These are phyloP conservation scores for Stichopus chloronotus DNA, from an alignment of 35 echinoderm and acorn worm species.

Conservation along the genomic window DNA sequence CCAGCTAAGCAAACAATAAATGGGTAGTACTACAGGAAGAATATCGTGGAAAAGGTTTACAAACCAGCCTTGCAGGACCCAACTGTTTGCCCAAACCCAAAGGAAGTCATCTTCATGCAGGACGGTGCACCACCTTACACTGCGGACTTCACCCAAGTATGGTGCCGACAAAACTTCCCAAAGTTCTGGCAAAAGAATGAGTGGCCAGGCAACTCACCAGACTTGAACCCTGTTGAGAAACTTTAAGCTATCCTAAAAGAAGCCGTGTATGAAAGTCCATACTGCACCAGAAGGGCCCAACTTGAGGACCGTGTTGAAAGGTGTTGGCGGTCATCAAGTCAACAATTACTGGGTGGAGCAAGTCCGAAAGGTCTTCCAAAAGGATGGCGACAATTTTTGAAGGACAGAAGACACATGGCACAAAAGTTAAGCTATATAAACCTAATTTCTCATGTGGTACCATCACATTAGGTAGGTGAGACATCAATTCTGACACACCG, in stretches of 20 bases:
- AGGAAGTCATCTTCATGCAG: conserved; percentile 14
- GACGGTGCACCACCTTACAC: conserved; percentile 13
- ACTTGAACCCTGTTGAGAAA: conserved; percentile 31
- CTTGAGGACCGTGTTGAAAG: conserved; percentile 33
- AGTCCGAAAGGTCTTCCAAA: conserved; percentile 37
- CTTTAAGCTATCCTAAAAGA: conserved; percentile 32
- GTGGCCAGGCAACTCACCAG: conserved; percentile 44
- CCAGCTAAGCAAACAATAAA: neutral
- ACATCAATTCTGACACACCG: too few species aligned
- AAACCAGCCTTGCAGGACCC: neutral
- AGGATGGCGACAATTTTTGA: conserved; percentile 38
- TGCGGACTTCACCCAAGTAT: neutral
- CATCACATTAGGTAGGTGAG: conserved; percentile 23
- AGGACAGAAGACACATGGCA: conserved; percentile 26
- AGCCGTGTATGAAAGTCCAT: conserved; percentile 31
- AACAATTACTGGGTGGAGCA: conserved; percentile 33
- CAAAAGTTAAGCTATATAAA: conserved; percentile 9
- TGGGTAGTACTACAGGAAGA: neutral
- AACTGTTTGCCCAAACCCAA: conserved; percentile 10
- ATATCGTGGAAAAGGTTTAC: conserved; percentile 17
- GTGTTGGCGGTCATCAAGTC: conserved; percentile 26
- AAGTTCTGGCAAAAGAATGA: conserved; percentile 22
- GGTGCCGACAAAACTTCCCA: neutral
- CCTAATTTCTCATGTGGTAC: conserved; percentile 38
- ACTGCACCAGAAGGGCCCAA: conserved; percentile 18